A percentile compares a stretch with the other conserved stretches of the same genome.
phyloP scores from a whole-genome alignment of 2,888 invertebrate species.

The Tenthredo livida region DNA sequence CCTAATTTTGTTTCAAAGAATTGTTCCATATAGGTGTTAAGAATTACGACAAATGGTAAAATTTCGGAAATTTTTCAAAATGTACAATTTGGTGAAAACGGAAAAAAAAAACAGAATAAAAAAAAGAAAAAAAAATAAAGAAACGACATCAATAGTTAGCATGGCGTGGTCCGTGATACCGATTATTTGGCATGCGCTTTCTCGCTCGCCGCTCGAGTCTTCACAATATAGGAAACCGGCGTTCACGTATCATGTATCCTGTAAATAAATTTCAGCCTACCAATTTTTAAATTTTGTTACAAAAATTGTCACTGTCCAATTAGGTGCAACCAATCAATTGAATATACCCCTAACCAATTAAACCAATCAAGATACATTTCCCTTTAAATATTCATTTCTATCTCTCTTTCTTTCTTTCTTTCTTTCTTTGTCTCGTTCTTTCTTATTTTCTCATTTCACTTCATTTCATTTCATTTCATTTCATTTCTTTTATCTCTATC shows the following conservation, averaged over 20 bases:
- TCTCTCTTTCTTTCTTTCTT: slow-evolving; percentile 11
- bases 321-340: slow-evolving; percentile 72
- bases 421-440: slow-evolving; percentile 49
- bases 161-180: slow-evolving; percentile 71
- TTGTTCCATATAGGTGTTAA: slow-evolving; percentile 63
- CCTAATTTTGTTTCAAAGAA: slow-evolving; percentile 81
- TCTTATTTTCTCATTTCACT: slow-evolving; percentile 57
- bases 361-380: slow-evolving; percentile 47
- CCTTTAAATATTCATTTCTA: slow-evolving; percentile 40
- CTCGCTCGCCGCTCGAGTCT: slow-evolving; percentile 78
- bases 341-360: slow-evolving; percentile 67
- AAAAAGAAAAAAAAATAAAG: slow-evolving; percentile 63
- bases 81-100: slow-evolving; percentile 78
- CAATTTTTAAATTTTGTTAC: slow-evolving; percentile 76
- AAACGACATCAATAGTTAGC: slow-evolving; percentile 60
- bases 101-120: slow-evolving; percentile 80
- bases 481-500: slow-evolving; percentile 58
- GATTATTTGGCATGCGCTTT: slow-evolving; percentile 77
- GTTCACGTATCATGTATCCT: slow-evolving; percentile 74
- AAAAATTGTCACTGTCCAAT: slow-evolving; percentile 77
- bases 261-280: slow-evolving; percentile 77
- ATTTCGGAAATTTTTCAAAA: slow-evolving; percentile 63
- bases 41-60: slow-evolving; percentile 60
- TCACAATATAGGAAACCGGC: slow-evolving; percentile 78
- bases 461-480: slow-evolving; percentile 19